phyloP scores from a whole-genome alignment of 2,113 vertebrate species.

The Circaetus gallicus region DNA sequence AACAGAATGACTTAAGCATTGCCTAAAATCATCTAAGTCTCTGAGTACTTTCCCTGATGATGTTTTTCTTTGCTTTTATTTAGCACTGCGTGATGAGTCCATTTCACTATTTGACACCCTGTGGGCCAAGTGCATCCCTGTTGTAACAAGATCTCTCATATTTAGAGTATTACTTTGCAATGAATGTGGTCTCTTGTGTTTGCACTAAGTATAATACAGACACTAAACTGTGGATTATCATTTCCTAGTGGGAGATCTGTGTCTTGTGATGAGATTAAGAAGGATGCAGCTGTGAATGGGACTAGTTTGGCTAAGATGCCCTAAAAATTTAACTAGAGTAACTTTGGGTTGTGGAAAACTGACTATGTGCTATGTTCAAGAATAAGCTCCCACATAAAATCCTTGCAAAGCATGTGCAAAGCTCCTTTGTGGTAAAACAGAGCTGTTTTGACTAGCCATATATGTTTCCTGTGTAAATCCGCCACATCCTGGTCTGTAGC shows the following conservation, averaged over 20 bases:
- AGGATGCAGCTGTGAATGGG: slow-evolving; percentile 42
- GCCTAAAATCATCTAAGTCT: background rate
- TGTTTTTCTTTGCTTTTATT: slow-evolving; percentile 13
- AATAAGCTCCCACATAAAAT: slow-evolving; percentile 58
- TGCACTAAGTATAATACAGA: slow-evolving; percentile 53
- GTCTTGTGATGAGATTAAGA: slow-evolving; percentile 58
- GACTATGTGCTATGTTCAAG: background rate
- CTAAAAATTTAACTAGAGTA: slow-evolving; percentile 33
- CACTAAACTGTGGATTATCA: slow-evolving; percentile 59
- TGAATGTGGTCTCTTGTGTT: slow-evolving; percentile 56
- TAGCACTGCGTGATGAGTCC: background rate
- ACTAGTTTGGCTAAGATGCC: slow-evolving; percentile 11
- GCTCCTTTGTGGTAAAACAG: slow-evolving; percentile 61
- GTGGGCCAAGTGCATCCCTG: background rate
- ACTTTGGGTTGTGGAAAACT: slow-evolving; percentile 36
- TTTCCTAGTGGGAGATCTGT: slow-evolving; percentile 59
- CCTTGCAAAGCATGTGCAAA: slow-evolving; percentile 58
- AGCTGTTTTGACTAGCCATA: slow-evolving; percentile 64
- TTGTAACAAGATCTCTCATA: slow-evolving; percentile 44
- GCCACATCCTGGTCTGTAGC: slow-evolving; percentile 56
- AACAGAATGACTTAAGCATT: background rate
- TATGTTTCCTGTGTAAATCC: slow-evolving; percentile 70
- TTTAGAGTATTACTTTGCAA: slow-evolving; percentile 53
- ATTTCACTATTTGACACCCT: background rate
- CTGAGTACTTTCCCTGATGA: background rate